phyloP scores from a whole-genome alignment of 92 coral and sea anemone species.

The Isaurus tuberculatus region DNA sequence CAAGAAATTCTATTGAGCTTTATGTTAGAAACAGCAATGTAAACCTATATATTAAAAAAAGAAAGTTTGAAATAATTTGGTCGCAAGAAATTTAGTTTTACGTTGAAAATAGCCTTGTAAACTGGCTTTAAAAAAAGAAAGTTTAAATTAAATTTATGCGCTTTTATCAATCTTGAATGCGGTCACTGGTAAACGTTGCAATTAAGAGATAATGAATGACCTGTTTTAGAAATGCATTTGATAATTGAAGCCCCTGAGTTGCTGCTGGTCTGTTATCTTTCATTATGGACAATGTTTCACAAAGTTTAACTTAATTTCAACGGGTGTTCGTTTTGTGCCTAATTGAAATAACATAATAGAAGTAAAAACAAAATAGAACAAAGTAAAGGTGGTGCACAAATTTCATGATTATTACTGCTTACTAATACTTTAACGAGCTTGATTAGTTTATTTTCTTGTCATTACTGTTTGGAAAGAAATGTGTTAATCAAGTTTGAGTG shows the following conservation, averaged over 20 bases:
- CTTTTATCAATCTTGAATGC: background rate
- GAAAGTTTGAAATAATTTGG: no score
- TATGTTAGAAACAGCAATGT: background rate
- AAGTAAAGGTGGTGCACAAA: constrained; percentile 6
- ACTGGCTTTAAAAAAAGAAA: background rate
- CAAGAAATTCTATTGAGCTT: background rate
- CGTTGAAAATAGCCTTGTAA: background rate
- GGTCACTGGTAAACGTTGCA: background rate
- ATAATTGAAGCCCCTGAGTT: constrained; percentile 1
- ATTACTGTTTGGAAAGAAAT: constrained; percentile 4
- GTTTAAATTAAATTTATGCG: background rate
- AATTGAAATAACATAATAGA: constrained; percentile 1
- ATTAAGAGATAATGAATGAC: background rate
- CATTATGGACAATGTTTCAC: background rate
- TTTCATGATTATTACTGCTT: background rate
- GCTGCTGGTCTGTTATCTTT: background rate
- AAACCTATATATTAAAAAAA: no score
- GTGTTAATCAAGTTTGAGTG: background rate
- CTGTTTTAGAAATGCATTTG: background rate
- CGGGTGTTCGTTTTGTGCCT: constrained; percentile 15
- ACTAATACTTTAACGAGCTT: constrained; percentile 6
- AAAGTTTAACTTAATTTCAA: background rate
- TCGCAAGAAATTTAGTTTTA: no score
- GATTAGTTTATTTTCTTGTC: background rate
- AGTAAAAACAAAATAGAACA: background rate